phyloP scores from a whole-genome alignment of 2,888 invertebrate genomes.

The Frankliniella fusca region DNA sequence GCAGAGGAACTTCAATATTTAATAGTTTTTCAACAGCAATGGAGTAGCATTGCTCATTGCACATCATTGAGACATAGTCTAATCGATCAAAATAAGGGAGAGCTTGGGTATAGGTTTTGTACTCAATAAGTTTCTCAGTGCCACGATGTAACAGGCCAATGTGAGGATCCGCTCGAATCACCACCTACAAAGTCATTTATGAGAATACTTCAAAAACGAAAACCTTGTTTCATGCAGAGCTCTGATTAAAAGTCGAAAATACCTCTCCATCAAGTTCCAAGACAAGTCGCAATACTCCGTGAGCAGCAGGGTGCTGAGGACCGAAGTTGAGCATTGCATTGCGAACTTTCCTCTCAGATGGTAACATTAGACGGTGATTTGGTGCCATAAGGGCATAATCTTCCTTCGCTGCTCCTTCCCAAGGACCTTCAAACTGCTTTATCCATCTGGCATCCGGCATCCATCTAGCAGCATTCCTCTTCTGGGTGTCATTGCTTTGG shows the following conservation, averaged over 20 bases:
- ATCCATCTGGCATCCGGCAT: background rate
- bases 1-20: conserved; percentile 86
- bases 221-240: background rate
- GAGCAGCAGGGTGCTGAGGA: conserved; percentile 92
- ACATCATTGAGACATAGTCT: conserved; percentile 99
- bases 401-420: background rate
- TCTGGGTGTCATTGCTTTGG: background rate
- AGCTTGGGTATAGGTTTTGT: conserved; percentile 97
- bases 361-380: conserved; percentile 45
- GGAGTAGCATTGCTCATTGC: conserved; percentile 95
- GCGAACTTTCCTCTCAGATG: conserved; percentile 72
- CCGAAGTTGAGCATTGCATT: conserved; percentile 88
- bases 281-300: conserved; percentile 82
- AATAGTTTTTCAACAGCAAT: conserved; percentile 93
- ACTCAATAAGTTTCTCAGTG: conserved; percentile 96
- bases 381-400: background rate
- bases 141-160: conserved; percentile 95
- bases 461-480: background rate
- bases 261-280: conserved; percentile 82
- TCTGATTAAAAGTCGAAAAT: conserved; percentile 29
- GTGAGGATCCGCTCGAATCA: conserved; percentile 88
- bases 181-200: conserved; percentile 55
- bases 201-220: background rate
- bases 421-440: background rate
- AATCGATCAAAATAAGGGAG: conserved; percentile 96